phyloP scores from a whole-genome alignment of 2,888 invertebrate genomes.

The Athripsodes cinereus region DNA sequence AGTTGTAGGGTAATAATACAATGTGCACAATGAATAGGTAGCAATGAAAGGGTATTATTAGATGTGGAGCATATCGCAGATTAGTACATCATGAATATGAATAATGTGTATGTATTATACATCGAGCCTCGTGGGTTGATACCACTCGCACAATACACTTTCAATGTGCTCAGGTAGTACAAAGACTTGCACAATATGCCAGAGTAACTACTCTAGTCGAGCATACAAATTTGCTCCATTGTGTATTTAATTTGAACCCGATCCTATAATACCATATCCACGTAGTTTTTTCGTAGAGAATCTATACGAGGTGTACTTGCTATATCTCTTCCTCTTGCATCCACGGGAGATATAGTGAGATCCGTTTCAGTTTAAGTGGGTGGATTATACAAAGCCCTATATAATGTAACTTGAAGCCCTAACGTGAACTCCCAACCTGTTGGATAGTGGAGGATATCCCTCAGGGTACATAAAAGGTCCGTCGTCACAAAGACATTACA shows the following conservation, averaged over 20 bases:
- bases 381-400: constrained; percentile 17
- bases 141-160: not conserved
- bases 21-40: no score
- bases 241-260: not conserved
- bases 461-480: not conserved
- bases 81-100: not conserved
- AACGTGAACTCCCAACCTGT: constrained; percentile 12
- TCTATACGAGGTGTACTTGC: not conserved
- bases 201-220: not conserved
- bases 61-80: not conserved
- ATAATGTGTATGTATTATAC: not conserved
- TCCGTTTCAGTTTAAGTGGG: constrained; percentile 17
- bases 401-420: constrained; percentile 16
- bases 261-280: not conserved
- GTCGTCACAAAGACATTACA: not conserved
- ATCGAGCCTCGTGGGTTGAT: not conserved
- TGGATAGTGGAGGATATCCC: constrained; percentile 4
- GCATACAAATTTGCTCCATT: not conserved
- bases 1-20: no score
- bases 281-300: not conserved
- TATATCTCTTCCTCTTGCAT: not conserved
- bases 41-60: no score
- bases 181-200: not conserved
- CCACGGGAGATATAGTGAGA: constrained; percentile 1
- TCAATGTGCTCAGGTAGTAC: not conserved